A percentile compares a stretch with the other conserved stretches of the same genome.
phyloP scores from a whole-genome alignment of 2,888 invertebrate species.

The Protophormia terraenovae region DNA sequence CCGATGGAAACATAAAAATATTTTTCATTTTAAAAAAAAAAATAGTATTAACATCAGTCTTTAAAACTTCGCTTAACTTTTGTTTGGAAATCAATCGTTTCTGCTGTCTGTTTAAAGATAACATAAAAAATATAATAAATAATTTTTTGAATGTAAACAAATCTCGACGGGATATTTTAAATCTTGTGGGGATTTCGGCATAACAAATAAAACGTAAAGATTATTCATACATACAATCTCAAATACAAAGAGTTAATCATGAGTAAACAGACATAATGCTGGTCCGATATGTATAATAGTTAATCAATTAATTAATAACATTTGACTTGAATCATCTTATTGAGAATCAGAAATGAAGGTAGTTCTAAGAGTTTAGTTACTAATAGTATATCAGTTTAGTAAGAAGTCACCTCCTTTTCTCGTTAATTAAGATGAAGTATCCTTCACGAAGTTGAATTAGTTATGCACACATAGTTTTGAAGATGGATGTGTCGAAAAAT shows the following conservation, averaged over 20 bases:
- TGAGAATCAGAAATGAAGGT: background rate
- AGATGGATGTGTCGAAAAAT: too few relatives aligned
- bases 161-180: constrained; percentile 49
- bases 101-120: constrained; percentile 2
- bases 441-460: too few relatives aligned
- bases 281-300: too few relatives aligned
- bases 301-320: background rate
- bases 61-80: too few relatives aligned
- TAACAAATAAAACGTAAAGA: background rate
- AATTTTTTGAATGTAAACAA: constrained; percentile 28
- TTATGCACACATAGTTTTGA: too few relatives aligned
- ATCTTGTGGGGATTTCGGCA: constrained; percentile 28
- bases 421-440: too few relatives aligned
- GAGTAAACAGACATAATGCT: constrained; percentile 9
- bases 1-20: too few relatives aligned
- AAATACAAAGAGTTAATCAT: constrained; percentile 35
- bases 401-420: too few relatives aligned
- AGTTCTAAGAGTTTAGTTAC: too few relatives aligned
- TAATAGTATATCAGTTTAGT: too few relatives aligned
- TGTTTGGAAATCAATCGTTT: constrained; percentile 27
- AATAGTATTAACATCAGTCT: too few relatives aligned
- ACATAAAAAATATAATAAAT: constrained; percentile 22
- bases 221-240: constrained; percentile 11
- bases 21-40: too few relatives aligned
- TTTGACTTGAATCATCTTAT: background rate